Percentiles rank a stretch among this genome's conserved stretches.
Conservation (phyloP, 2,113 vertebrate species). For the Excalfactoria chinensis region DNA sequence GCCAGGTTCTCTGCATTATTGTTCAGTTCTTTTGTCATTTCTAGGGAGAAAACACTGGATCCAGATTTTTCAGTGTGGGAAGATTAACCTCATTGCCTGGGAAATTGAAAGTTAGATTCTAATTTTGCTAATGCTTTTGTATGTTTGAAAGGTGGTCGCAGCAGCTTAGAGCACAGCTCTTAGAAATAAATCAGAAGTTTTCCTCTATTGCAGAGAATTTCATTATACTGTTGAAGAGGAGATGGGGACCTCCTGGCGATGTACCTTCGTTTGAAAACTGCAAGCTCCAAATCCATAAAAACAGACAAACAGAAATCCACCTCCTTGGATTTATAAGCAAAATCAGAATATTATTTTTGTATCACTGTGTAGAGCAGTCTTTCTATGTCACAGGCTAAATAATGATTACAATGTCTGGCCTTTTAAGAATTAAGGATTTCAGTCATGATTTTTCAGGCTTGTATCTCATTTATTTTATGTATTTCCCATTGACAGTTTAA, state of each 20-base stretch:
- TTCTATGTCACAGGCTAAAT: background rate
- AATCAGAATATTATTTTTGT: background rate
- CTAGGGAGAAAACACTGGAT: background rate
- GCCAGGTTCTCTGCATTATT: background rate
- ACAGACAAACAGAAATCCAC: background rate
- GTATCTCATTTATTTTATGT: background rate
- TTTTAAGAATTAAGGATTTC: background rate
- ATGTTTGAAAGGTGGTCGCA: background rate
- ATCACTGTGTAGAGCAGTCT: background rate
- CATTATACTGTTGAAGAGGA: background rate
- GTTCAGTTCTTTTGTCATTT: background rate
- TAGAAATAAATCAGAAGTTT: background rate
- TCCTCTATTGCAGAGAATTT: accelerated
- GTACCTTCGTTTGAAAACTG: background rate
- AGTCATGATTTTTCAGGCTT: background rate
- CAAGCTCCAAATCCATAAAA: background rate
- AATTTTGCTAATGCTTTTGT: background rate
- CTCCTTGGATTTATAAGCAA: background rate
- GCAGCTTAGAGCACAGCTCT: background rate
- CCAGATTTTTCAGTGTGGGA: accelerated
- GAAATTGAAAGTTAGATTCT: background rate
- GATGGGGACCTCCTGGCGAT: background rate
- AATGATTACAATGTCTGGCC: background rate
- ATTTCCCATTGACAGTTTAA: background rate
- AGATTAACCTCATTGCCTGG: background rate